Evolutionary conservation across 1,140 invertebrate species (phyloP).

Genomic region (Acromyrmex charruanus): DNA sequence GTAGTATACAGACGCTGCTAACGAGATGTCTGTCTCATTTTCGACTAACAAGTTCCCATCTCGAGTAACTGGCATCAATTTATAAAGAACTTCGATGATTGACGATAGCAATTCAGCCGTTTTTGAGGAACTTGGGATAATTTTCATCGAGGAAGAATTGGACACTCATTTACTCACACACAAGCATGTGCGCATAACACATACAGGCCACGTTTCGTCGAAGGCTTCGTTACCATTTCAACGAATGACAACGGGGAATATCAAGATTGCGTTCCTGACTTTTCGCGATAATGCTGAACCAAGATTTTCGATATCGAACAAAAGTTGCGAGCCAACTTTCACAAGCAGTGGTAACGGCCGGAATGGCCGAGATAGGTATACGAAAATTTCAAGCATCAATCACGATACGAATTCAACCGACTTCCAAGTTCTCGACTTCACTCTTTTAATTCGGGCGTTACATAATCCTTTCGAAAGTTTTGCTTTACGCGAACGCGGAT

Average conservation of each 20-base stretch:
- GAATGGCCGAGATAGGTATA: conserved; percentile 34
- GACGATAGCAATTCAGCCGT: conserved; percentile 54
- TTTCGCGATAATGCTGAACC: conserved; percentile 48
- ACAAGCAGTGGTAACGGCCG: conserved; percentile 22
- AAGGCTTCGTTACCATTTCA: conserved; percentile 44
- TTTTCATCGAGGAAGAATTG: conserved; percentile 1
- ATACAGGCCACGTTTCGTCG: background rate
- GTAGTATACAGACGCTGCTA: conserved; percentile 19
- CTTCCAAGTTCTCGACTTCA: conserved; percentile 22
- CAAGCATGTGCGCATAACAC: no score
- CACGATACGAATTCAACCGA: conserved; percentile 36
- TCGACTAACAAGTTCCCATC: conserved; percentile 46
- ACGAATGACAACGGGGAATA: conserved; percentile 51
- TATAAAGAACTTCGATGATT: conserved; percentile 47
- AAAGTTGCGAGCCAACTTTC: conserved; percentile 57
- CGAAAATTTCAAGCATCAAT: conserved; percentile 62
- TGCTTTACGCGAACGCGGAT: conserved; percentile 8
- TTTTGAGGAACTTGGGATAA: conserved; percentile 48
- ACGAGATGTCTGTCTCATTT: conserved; percentile 56
- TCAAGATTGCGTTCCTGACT: conserved; percentile 50
- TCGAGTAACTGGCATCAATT: conserved; percentile 48
- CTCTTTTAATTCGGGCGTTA: conserved; percentile 53
- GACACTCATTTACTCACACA: background rate
- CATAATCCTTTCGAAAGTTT: conserved; percentile 39
- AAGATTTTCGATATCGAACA: conserved; percentile 60